Evolutionary conservation across 2,888 invertebrate genomes (phyloP).

Genomic region (Callyntrura sp.): DNA sequence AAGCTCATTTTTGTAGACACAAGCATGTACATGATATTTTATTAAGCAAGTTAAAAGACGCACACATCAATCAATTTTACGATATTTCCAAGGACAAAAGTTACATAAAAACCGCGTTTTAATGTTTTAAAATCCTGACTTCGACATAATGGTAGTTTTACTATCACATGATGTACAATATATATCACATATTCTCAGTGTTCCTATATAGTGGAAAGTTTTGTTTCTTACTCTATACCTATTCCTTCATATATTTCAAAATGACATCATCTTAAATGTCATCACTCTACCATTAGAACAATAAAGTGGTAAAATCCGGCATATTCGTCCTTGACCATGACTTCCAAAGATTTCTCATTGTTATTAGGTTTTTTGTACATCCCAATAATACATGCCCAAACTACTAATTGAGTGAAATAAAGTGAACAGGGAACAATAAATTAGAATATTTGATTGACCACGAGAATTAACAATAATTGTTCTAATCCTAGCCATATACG

Average conservation of each 20-base stretch:
- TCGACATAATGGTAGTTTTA: no score
- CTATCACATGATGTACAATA: no score
- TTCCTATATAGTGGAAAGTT: no score
- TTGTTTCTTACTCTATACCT: no score
- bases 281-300: neutral
- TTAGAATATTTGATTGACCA: neutral
- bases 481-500: neutral
- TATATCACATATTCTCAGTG: neutral
- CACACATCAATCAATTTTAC: neutral
- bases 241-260: neutral
- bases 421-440: neutral
- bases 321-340: conserved; percentile 30
- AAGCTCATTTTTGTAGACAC: neutral
- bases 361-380: neutral
- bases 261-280: conserved; percentile 31
- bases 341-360: neutral
- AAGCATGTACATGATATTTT: neutral
- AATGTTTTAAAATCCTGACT: neutral
- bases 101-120: neutral
- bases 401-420: neutral
- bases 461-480: neutral
- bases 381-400: neutral
- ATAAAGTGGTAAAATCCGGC: neutral
- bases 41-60: neutral
- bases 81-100: neutral